phyloP scores from a whole-genome alignment of 2,888 invertebrate species.

The Ctenicera cuprea region DNA sequence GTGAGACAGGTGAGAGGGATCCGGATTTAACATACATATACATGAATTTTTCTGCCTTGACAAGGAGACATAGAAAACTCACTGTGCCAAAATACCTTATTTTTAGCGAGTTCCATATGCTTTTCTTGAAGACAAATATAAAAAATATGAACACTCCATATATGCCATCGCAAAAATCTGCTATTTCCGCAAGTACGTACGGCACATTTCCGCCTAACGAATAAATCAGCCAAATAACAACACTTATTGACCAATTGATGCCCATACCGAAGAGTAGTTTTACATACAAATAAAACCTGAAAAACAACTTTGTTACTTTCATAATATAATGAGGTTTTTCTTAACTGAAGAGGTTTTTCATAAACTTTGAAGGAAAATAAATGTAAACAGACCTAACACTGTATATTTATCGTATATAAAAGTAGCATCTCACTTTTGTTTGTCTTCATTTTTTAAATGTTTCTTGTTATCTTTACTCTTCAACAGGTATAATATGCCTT shows the following conservation, averaged over 20 bases:
- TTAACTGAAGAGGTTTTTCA: too few relatives aligned
- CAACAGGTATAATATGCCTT: slow-evolving; percentile 79
- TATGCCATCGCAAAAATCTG: slow-evolving; percentile 81
- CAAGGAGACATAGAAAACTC: too few relatives aligned
- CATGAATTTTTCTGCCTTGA: too few relatives aligned
- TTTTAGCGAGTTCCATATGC: slow-evolving; percentile 78
- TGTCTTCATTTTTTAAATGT: slow-evolving; percentile 73
- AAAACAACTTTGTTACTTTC: not conserved
- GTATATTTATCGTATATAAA: too few relatives aligned
- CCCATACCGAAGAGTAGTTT: slow-evolving; percentile 91
- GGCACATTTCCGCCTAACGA: slow-evolving; percentile 65
- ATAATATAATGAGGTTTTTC: not conserved
- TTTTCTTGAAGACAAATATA: slow-evolving; percentile 83
- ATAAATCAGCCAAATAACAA: slow-evolving; percentile 80
- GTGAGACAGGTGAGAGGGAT: too few relatives aligned
- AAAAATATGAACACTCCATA: slow-evolving; percentile 81
- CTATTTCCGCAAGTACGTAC: slow-evolving; percentile 76
- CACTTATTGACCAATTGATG: slow-evolving; percentile 87
- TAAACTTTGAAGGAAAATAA: too few relatives aligned
- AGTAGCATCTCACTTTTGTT: slow-evolving; percentile 32
- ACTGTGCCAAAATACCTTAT: too few relatives aligned
- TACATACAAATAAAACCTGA: slow-evolving; percentile 86
- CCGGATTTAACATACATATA: too few relatives aligned
- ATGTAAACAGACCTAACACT: too few relatives aligned
- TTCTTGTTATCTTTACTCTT: slow-evolving; percentile 80